Percentiles rank a stretch among this genome's conserved stretches.
Conservation (phyloP, 2,113 vertebrate species). For the Nothobranchius furzeri region DNA sequence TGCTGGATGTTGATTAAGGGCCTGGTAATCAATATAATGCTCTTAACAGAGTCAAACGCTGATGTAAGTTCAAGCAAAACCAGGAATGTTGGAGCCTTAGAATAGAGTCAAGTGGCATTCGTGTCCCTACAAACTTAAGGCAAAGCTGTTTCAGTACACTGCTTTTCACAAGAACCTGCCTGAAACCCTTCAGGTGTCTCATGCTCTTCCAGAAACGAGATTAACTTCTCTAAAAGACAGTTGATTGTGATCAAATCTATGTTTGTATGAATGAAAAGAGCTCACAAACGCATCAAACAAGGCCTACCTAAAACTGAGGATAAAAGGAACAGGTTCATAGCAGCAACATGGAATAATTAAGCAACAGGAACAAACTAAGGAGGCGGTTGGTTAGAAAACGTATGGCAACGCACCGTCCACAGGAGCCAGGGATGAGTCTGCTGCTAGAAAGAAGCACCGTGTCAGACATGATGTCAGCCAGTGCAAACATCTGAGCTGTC, state of each 20-base stretch:
- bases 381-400: conserved; percentile 16
- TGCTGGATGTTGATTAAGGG: no score
- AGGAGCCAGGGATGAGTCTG: conserved; percentile 31
- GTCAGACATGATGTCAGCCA: conserved; percentile 48
- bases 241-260: conserved; percentile 6
- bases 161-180: no score
- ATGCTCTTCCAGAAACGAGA: no score
- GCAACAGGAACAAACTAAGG: conserved; percentile 12
- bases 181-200: no score
- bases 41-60: no score
- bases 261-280: background rate
- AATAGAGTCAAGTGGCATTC: no score
- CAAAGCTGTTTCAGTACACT: no score
- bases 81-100: no score
- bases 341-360: conserved; percentile 7
- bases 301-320: background rate
- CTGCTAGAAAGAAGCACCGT: conserved; percentile 40
- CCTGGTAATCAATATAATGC: no score
- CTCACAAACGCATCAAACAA: background rate
- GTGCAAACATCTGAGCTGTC: conserved; percentile 27
- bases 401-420: conserved; percentile 18
- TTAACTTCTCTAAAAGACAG: background rate
- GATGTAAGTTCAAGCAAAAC: no score
- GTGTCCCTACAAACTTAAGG: no score
- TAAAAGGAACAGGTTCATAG: conserved; percentile 1